phyloP scores from a whole-genome alignment of 2,888 invertebrate genomes.

The Xanthia togata region DNA sequence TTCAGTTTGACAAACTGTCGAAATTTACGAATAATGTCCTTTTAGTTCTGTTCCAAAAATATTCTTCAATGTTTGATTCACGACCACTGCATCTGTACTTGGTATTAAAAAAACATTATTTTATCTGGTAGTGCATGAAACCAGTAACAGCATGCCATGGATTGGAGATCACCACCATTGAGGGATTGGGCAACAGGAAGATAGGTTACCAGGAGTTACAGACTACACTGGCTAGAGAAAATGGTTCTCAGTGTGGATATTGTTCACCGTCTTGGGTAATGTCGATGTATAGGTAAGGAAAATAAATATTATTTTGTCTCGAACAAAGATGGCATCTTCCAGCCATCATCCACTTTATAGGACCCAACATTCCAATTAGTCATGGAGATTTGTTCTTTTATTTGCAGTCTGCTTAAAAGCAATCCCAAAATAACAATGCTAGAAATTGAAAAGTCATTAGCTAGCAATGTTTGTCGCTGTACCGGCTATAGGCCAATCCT shows the following conservation, averaged over 20 bases:
- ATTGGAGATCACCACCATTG: slow-evolving; percentile 92
- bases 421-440: slow-evolving; percentile 66
- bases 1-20: background rate
- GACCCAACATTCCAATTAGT: background rate
- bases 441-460: slow-evolving; percentile 93
- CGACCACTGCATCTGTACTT: background rate
- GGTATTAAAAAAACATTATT: background rate
- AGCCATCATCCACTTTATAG: background rate
- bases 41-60: too few species aligned
- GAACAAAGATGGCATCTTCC: background rate
- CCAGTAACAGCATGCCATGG: slow-evolving; percentile 91
- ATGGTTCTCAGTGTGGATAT: slow-evolving; percentile 93
- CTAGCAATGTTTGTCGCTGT: slow-evolving; percentile 94
- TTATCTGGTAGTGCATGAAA: slow-evolving; percentile 88
- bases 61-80: background rate
- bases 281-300: slow-evolving; percentile 91
- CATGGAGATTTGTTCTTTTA: background rate
- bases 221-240: slow-evolving; percentile 89
- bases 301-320: too few species aligned
- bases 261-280: slow-evolving; percentile 94
- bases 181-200: slow-evolving; percentile 92
- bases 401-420: slow-evolving; percentile 52
- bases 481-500: slow-evolving; percentile 95
- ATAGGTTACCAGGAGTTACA: slow-evolving; percentile 92
- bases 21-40: background rate